Conservation (phyloP, 2,888 invertebrate genomes). For the Villa cingulata region DNA sequence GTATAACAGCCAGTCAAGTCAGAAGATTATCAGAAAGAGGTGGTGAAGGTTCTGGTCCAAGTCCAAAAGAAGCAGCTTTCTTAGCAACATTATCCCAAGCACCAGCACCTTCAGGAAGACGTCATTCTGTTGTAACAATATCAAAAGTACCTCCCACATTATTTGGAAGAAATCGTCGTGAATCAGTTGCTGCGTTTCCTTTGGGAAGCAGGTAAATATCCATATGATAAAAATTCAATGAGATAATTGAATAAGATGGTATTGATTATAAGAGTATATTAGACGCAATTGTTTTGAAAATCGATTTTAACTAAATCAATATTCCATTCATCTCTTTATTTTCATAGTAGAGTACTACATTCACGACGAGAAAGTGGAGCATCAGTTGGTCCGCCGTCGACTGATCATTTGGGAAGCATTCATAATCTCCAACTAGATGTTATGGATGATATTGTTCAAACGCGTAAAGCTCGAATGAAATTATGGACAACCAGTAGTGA, state of each 20-base stretch:
- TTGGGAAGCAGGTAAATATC: slow-evolving; percentile 38
- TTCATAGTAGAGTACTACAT: slow-evolving; percentile 26
- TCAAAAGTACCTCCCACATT: slow-evolving; percentile 64
- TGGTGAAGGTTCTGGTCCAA: slow-evolving; percentile 58
- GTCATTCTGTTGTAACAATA: slow-evolving; percentile 77
- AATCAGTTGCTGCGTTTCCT: slow-evolving; percentile 69
- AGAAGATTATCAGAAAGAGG: slow-evolving; percentile 65
- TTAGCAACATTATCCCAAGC: slow-evolving; percentile 67
- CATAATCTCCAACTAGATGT: slow-evolving; percentile 75
- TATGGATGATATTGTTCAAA: slow-evolving; percentile 77
- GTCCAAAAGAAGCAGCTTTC: slow-evolving; percentile 68
- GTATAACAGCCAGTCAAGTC: slow-evolving; percentile 78
- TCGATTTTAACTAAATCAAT: no score
- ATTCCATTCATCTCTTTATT: no score
- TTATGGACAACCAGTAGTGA: slow-evolving; percentile 72
- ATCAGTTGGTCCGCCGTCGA: slow-evolving; percentile 52
- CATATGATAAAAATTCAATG: no score
- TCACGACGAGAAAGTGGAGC: slow-evolving; percentile 34
- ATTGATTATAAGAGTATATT: no score
- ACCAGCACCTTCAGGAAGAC: slow-evolving; percentile 58
- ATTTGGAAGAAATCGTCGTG: slow-evolving; percentile 64
- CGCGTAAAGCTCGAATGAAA: slow-evolving; percentile 69
- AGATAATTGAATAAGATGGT: no score
- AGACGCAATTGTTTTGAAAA: no score
- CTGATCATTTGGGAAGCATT: slow-evolving; percentile 59